Conservation (phyloP, 2,113 vertebrate genomes). For the Morone chrysops region DNA sequence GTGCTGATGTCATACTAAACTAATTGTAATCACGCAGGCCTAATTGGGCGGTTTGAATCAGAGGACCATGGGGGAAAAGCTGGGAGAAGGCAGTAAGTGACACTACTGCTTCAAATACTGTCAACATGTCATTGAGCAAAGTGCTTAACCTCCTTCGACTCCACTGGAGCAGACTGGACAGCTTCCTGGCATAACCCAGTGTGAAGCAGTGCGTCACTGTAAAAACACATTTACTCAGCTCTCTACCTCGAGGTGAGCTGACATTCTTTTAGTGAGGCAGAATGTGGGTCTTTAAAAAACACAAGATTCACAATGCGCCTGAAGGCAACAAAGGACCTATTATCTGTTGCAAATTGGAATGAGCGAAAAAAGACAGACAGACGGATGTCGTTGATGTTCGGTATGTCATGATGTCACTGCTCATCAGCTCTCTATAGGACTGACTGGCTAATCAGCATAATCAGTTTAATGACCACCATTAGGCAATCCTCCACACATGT, state of each 20-base stretch:
- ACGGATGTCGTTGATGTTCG: background rate
- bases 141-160: conserved; percentile 9
- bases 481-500: conserved; percentile 16
- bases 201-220: background rate
- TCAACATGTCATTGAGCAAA: conserved; percentile 29
- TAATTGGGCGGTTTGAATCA: conserved; percentile 39
- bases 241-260: background rate
- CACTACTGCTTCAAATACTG: conserved; percentile 11
- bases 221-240: conserved; percentile 33
- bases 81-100: conserved; percentile 17
- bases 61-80: conserved; percentile 7
- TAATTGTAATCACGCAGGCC: conserved; percentile 25
- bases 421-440: conserved; percentile 28
- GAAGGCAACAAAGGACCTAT: conserved; percentile 23
- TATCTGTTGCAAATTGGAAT: conserved; percentile 28
- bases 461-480: conserved; percentile 41
- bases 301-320: background rate
- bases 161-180: conserved; percentile 10
- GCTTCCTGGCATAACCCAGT: background rate
- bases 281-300: background rate
- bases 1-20: conserved; percentile 3
- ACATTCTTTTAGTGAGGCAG: background rate
- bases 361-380: conserved; percentile 30
- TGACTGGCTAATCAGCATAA: conserved; percentile 30
- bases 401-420: conserved; percentile 17